Conservation (phyloP, 2,113 vertebrate genomes). For the Cricetomys ansorgei region DNA sequence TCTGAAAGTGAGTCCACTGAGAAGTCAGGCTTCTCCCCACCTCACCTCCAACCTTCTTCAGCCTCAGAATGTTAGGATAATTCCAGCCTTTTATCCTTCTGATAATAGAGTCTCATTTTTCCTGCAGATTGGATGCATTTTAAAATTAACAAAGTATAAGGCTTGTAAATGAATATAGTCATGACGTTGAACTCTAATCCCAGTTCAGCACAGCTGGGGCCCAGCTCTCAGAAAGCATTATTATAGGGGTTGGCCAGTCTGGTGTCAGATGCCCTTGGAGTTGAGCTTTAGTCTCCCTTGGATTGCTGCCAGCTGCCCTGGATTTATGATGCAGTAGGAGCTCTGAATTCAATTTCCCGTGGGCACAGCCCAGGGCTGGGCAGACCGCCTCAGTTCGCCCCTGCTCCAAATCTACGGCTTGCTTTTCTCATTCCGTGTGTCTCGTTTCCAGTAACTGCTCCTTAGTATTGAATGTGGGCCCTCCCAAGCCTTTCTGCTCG, state of each 20-base stretch:
- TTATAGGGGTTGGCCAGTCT: neutral
- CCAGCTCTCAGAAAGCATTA: neutral
- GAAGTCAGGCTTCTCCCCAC: neutral
- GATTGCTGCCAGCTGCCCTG: constrained; percentile 68
- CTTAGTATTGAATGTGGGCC: neutral
- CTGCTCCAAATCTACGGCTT: neutral
- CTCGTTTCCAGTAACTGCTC: constrained; percentile 58
- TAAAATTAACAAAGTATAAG: constrained; percentile 13
- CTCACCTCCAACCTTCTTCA: neutral
- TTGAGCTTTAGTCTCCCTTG: constrained; percentile 5
- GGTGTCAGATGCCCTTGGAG: constrained; percentile 49
- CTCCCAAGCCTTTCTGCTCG: constrained; percentile 50
- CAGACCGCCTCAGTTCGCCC: neutral
- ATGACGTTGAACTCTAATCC: neutral
- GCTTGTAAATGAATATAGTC: neutral
- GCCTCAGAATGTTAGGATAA: neutral
- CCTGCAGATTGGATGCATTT: neutral
- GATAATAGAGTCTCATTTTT: neutral
- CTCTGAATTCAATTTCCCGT: constrained; percentile 70
- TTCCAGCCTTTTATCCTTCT: neutral
- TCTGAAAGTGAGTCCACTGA: neutral
- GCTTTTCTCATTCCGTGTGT: neutral
- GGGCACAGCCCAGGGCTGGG: constrained; percentile 58
- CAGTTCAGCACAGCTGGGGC: neutral
- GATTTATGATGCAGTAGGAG: constrained; percentile 66